Evolutionary conservation across 2,797 vertebrate genomes (phyloP).

Genomic region (Hydrocynus forskahlii): DNA sequence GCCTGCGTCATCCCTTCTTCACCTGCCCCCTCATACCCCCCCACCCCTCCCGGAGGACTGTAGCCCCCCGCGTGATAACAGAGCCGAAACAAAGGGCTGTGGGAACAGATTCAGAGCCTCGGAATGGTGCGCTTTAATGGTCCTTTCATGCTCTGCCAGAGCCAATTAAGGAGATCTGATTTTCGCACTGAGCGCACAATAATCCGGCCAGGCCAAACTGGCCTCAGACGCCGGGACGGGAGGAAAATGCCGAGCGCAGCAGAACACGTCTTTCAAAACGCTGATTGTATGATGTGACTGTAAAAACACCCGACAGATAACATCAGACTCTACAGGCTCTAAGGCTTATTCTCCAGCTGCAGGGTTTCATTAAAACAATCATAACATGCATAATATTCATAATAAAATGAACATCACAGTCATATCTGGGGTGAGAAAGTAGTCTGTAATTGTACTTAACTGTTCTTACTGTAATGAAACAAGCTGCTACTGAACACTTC

Average conservation of each 20-base stretch:
- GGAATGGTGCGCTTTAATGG: constrained; percentile 28
- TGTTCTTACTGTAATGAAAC: too few relatives aligned
- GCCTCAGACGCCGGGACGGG: neutral
- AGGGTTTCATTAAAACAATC: neutral
- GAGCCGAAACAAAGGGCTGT: constrained; percentile 6
- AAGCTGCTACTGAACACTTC: too few relatives aligned
- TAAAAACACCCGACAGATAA: constrained; percentile 25
- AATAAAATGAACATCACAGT: neutral
- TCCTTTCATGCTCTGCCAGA: constrained; percentile 45
- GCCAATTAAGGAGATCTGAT: constrained; percentile 41
- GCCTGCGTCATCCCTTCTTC: constrained; percentile 46
- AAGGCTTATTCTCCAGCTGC: too few relatives aligned
- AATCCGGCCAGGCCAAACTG: constrained; percentile 14
- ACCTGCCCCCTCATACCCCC: constrained; percentile 10
- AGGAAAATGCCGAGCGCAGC: constrained; percentile 37
- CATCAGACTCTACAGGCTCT: neutral
- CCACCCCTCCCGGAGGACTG: constrained; percentile 2
- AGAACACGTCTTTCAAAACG: constrained; percentile 19
- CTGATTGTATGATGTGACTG: constrained; percentile 3
- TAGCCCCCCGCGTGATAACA: neutral
- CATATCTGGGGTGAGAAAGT: too few relatives aligned
- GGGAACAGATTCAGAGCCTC: constrained; percentile 19
- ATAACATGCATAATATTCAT: too few relatives aligned
- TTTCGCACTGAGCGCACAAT: constrained; percentile 36
- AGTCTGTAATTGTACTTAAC: too few relatives aligned